Conservation (phyloP, 2,797 vertebrate genomes). For the Calcarius lapponicus region DNA sequence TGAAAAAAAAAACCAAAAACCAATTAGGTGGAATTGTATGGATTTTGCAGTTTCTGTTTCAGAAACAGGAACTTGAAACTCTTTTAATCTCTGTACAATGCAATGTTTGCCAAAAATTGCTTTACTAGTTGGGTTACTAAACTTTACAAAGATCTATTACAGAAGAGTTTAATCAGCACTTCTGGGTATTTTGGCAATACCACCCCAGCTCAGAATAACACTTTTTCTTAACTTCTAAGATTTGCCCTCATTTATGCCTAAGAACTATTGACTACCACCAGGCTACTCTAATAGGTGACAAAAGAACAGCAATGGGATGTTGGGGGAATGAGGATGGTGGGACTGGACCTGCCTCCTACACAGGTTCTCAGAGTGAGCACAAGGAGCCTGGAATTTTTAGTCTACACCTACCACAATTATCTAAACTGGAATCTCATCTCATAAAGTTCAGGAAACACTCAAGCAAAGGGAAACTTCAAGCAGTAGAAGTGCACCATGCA, state of each 20-base stretch:
- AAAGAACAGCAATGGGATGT: rapidly evolving
- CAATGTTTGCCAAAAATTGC: neutral
- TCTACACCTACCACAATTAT: neutral
- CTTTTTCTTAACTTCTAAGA: neutral
- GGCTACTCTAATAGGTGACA: neutral
- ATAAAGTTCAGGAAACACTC: neutral
- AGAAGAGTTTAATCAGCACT: neutral
- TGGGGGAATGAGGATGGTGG: neutral
- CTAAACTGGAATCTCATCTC: neutral
- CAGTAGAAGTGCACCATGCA: neutral
- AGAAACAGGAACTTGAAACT: neutral
- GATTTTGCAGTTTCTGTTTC: neutral
- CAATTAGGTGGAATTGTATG: neutral
- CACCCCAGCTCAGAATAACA: neutral
- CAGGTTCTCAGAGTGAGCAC: neutral
- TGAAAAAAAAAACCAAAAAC: rapidly evolving
- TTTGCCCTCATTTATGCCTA: neutral
- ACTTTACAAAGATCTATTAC: neutral
- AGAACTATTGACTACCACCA: rapidly evolving
- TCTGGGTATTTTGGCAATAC: neutral
- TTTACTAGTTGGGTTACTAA: neutral
- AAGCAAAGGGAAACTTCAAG: neutral
- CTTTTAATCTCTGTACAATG: neutral
- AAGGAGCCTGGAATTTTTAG: neutral
- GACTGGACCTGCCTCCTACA: neutral